Conservation (phyloP, 2,888 invertebrate species). For the Macrosiphum euphorbiae region DNA sequence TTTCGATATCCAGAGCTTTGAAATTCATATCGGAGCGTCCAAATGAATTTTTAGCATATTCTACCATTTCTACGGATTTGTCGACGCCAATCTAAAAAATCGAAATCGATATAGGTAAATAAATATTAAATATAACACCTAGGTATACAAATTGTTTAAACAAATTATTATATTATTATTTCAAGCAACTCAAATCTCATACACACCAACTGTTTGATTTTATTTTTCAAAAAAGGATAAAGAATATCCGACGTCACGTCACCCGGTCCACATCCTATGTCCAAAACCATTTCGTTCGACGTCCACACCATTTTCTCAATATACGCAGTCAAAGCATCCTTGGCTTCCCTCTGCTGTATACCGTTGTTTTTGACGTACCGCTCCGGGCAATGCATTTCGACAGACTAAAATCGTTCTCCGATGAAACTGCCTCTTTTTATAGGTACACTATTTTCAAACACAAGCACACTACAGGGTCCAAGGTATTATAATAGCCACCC, state of each 20-base stretch:
- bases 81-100: conserved; percentile 36
- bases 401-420: conserved; percentile 2
- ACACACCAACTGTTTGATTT: conserved; percentile 63
- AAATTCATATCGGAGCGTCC: not conserved
- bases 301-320: conserved; percentile 71
- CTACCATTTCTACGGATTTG: conserved; percentile 44
- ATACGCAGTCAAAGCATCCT: not conserved
- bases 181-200: not conserved
- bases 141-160: not conserved
- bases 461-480: no score
- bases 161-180: not conserved
- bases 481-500: not conserved
- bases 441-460: not conserved
- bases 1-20: conserved; percentile 46
- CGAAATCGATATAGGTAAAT: not conserved
- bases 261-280: conserved; percentile 68
- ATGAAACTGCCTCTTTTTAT: not conserved
- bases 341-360: conserved; percentile 27
- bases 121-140: no score
- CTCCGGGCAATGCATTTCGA: conserved; percentile 51
- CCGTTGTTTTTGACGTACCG: conserved; percentile 8
- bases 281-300: conserved; percentile 72
- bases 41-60: conserved; percentile 6
- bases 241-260: conserved; percentile 72
- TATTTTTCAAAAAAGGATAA: conserved; percentile 74